phyloP scores from a whole-genome alignment of 2,888 invertebrate species.

The Monochamus alternatus region DNA sequence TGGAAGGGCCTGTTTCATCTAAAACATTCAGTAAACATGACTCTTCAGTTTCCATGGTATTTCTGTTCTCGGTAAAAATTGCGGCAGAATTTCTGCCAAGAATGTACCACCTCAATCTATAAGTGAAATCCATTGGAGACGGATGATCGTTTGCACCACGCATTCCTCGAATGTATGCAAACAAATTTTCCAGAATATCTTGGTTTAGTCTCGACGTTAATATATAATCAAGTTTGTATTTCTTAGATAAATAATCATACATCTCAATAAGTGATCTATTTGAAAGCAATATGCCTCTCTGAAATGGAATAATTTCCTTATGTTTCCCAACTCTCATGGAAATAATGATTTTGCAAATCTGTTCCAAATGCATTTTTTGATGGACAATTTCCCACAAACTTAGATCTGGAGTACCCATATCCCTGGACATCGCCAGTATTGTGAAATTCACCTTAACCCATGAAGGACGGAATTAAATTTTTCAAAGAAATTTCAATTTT shows the following conservation, averaged over 20 bases:
- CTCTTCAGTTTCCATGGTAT: slow-evolving; percentile 11
- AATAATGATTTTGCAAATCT: slow-evolving; percentile 24
- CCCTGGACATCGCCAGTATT: too few relatives aligned
- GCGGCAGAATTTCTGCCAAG: slow-evolving; percentile 56
- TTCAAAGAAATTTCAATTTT: too few relatives aligned
- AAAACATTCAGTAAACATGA: slow-evolving; percentile 7
- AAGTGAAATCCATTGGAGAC: slow-evolving; percentile 49
- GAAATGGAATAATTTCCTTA: slow-evolving; percentile 38
- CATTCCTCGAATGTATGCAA: slow-evolving; percentile 53
- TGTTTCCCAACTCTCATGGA: slow-evolving; percentile 26
- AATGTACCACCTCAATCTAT: slow-evolving; percentile 56
- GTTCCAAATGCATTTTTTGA: slow-evolving; percentile 34
- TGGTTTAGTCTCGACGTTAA: slow-evolving; percentile 42
- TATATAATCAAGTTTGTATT: slow-evolving; percentile 46
- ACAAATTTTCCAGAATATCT: slow-evolving; percentile 46
- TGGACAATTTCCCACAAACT: slow-evolving; percentile 25
- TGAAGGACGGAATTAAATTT: too few relatives aligned
- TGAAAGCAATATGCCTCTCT: slow-evolving; percentile 42
- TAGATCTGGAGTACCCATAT: slow-evolving; percentile 4
- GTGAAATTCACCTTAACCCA: background rate
- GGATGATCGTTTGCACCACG: slow-evolving; percentile 54
- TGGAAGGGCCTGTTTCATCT: slow-evolving; percentile 2
- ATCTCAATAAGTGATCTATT: slow-evolving; percentile 37
- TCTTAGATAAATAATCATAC: slow-evolving; percentile 41
- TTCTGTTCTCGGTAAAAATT: slow-evolving; percentile 47